phyloP scores from a whole-genome alignment of 2,797 vertebrate genomes.

The Micrastur ruficollis region DNA sequence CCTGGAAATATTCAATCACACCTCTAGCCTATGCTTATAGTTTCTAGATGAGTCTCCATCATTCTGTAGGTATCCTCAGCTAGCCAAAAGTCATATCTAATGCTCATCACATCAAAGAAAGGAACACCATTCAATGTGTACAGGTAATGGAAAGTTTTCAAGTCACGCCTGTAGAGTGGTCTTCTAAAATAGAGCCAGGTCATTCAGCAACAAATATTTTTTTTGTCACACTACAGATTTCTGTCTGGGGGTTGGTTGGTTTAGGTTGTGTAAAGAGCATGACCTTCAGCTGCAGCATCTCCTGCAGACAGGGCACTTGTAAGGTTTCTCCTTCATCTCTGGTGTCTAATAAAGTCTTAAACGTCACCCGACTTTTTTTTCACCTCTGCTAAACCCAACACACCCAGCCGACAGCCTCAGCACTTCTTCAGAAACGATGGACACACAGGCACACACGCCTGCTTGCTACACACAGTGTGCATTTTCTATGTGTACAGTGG shows the following conservation, averaged over 20 bases:
- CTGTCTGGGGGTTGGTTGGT: not conserved
- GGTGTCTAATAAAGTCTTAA: not conserved
- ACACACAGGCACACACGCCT: fast-evolving
- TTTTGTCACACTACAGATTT: not conserved
- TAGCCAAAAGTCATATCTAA: fast-evolving
- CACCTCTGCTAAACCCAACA: not conserved
- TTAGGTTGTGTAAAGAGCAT: not conserved
- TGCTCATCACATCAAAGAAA: not conserved
- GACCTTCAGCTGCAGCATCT: not conserved
- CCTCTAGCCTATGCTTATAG: fast-evolving
- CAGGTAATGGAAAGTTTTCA: not conserved
- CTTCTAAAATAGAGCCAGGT: not conserved
- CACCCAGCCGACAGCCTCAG: not conserved
- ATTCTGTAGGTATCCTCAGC: not conserved
- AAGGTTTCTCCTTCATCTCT: not conserved
- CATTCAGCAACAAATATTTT: not conserved
- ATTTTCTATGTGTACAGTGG: not conserved
- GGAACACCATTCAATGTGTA: not conserved
- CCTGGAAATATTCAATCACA: not conserved
- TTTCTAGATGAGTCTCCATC: not conserved
- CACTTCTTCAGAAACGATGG: not conserved
- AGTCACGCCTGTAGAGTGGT: not conserved
- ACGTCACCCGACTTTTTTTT: not conserved
- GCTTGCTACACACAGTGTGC: not conserved
- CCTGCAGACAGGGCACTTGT: not conserved